A percentile compares a stretch with the other conserved stretches of the same genome.
Evolutionary conservation across 1,140 invertebrate species (phyloP).

Genomic region (Apis laboriosa): DNA sequence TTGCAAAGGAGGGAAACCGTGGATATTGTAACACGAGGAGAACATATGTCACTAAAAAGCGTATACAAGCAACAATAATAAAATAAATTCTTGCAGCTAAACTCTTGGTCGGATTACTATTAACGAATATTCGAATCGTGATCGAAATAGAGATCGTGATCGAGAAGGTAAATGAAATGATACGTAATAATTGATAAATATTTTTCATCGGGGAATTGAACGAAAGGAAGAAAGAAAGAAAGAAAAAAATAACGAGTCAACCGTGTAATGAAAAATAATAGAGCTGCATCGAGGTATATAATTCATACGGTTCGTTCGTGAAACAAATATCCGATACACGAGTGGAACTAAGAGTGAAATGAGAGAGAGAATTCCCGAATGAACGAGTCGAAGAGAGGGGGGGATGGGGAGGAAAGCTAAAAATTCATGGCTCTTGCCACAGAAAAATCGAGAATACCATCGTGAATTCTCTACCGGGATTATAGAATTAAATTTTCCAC

Average conservation of each 20-base stretch:
- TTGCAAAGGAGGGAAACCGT: constrained; percentile 39
- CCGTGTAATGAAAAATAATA: neutral
- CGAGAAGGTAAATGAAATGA: neutral
- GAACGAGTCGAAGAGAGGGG: neutral
- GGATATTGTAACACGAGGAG: neutral
- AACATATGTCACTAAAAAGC: neutral
- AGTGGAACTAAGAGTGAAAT: neutral
- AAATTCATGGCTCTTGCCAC: neutral
- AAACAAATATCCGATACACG: neutral
- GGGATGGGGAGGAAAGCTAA: too few relatives aligned
- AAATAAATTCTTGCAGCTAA: neutral
- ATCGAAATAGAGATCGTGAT: neutral
- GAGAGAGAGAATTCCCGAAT: neutral
- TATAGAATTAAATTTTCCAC: neutral
- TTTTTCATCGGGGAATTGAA: neutral
- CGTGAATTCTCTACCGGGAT: neutral
- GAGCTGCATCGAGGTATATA: neutral
- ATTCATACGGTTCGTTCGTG: neutral
- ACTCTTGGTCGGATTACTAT: too few relatives aligned
- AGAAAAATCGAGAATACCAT: too few relatives aligned
- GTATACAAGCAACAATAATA: neutral
- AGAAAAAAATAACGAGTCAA: neutral
- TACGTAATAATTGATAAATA: constrained; percentile 7
- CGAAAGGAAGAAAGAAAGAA: neutral
- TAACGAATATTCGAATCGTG: neutral